phyloP scores from a whole-genome alignment of 2,888 invertebrate species.

The Pycnomerus fuliginosus region DNA sequence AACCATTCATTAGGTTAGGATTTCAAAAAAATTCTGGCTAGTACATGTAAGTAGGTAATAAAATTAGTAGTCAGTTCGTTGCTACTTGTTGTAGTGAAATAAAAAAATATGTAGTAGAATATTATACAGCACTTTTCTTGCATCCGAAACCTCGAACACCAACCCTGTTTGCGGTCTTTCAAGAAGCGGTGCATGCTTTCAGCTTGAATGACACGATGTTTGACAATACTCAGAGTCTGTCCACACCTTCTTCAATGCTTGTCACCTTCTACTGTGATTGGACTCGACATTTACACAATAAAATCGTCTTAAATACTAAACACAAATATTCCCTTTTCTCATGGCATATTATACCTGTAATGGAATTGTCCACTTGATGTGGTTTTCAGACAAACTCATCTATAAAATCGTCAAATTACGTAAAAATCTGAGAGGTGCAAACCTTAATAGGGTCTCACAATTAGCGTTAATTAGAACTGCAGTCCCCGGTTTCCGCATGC shows the following conservation, averaged over 20 bases:
- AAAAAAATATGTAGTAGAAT: no score
- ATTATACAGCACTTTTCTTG: no score
- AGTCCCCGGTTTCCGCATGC: conserved; percentile 31
- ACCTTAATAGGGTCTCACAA: conserved; percentile 46
- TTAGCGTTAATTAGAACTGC: conserved; percentile 51
- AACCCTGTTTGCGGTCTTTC: conserved; percentile 18
- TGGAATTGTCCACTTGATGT: no score
- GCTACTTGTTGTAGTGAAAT: no score
- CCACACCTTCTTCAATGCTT: conserved; percentile 50
- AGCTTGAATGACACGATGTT: conserved; percentile 47
- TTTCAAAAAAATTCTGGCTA: no score
- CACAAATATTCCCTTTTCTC: conserved; percentile 33
- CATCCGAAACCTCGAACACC: conserved; percentile 9
- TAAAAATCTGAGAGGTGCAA: no score
- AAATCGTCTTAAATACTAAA: conserved; percentile 31
- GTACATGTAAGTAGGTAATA: no score
- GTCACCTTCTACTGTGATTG: conserved; percentile 47
- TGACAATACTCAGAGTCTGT: conserved; percentile 50
- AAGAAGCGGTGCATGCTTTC: conserved; percentile 17
- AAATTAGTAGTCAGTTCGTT: no score
- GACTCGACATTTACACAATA: conserved; percentile 46
- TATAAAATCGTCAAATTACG: no score
- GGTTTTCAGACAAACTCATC: no score
- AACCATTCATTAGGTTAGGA: no score
- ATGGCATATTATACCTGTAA: conserved; percentile 6